Evolutionary conservation across 2,113 vertebrate species (phyloP).

Genomic region (Andinoacara biseriatus): DNA sequence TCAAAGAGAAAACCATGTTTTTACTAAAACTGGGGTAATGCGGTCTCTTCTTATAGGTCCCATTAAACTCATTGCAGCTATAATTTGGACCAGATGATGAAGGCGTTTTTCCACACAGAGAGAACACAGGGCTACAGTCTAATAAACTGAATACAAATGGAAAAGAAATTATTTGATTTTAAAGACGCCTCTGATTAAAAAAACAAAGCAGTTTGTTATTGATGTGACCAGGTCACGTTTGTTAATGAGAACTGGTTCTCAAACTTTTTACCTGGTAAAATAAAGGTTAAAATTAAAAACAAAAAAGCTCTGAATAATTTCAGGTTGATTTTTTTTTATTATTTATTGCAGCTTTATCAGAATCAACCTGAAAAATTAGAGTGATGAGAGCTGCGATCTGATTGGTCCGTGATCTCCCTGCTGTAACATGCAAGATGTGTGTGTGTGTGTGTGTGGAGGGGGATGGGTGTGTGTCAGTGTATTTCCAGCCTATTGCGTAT

Average conservation of each 20-base stretch:
- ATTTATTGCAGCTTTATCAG: not conserved
- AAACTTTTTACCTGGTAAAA: no score
- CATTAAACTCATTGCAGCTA: not conserved
- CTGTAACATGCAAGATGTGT: not conserved
- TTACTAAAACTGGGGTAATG: not conserved
- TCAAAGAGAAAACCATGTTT: not conserved
- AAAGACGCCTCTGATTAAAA: not conserved
- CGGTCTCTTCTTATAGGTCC: not conserved
- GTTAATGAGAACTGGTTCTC: no score
- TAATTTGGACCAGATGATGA: slow-evolving; percentile 4
- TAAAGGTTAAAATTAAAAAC: no score
- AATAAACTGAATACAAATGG: not conserved
- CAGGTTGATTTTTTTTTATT: not conserved
- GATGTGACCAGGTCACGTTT: not conserved
- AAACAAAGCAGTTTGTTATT: not conserved
- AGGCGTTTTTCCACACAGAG: not conserved
- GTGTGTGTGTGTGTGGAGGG: not conserved
- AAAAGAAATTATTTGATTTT: not conserved
- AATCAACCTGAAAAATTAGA: not conserved
- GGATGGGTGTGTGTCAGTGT: not conserved
- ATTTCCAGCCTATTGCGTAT: not conserved
- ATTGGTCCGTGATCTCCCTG: not conserved
- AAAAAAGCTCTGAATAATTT: no score
- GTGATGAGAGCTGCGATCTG: not conserved
- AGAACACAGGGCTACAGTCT: not conserved